Evolutionary conservation across 2,113 vertebrate genomes (phyloP).

Genomic region (Varanus komodoensis): DNA sequence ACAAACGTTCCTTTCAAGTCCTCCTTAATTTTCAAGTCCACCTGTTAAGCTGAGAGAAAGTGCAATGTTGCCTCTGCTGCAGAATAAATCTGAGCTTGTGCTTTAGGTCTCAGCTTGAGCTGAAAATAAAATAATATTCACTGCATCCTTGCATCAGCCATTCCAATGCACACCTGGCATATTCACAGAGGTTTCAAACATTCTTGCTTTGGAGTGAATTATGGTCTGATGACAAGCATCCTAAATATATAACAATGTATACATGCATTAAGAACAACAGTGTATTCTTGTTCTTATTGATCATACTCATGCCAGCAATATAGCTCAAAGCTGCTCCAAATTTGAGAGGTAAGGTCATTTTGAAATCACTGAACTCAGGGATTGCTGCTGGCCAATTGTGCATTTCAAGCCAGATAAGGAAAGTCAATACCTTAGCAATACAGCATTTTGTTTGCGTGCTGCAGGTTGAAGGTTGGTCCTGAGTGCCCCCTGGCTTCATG

Average conservation of each 20-base stretch:
- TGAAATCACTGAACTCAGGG: not conserved
- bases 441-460: not conserved
- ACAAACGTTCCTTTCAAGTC: not conserved
- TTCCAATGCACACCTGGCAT: not conserved
- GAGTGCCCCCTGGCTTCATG: too few species aligned
- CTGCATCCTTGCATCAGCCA: not conserved
- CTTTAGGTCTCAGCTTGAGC: not conserved
- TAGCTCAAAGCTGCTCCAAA: not conserved
- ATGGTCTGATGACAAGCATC: not conserved
- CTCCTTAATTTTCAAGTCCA: not conserved
- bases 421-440: not conserved
- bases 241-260: too few species aligned
- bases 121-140: not conserved
- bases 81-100: not conserved
- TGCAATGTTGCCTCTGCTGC: not conserved
- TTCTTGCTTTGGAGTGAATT: conserved; percentile 23
- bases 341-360: not conserved
- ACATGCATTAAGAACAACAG: too few species aligned
- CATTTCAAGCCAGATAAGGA: not conserved
- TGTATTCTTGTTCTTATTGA: too few species aligned
- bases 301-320: not conserved
- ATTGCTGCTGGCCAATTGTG: not conserved
- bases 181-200: not conserved
- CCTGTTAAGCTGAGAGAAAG: not conserved
- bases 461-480: not conserved